Percentiles rank a stretch among this genome's conserved stretches.
Conservation (phyloP, 1,140 invertebrate genomes). For the Eurosta solidaginis region DNA sequence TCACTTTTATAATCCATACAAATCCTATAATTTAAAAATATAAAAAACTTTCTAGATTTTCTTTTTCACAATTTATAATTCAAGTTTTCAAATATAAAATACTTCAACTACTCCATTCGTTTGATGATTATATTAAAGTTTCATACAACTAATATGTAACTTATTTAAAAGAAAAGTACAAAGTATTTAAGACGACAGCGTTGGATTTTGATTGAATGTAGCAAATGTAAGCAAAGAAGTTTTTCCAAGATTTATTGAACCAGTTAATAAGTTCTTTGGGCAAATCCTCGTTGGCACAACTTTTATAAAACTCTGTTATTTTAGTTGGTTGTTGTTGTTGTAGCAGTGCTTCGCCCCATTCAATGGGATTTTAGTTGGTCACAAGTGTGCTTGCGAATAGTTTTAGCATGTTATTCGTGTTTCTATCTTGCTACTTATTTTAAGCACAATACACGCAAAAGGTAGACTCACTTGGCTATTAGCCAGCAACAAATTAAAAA, state of each 20-base stretch:
- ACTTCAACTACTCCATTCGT: not conserved
- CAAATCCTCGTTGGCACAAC: no score
- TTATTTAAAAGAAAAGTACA: not conserved
- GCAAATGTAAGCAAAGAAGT: not conserved
- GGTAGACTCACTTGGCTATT: not conserved
- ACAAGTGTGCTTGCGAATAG: not conserved
- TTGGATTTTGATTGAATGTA: not conserved
- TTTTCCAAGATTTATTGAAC: conserved; percentile 5
- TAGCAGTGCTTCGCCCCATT: no score
- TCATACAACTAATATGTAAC: not conserved
- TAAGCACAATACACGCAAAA: not conserved
- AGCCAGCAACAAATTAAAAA: not conserved
- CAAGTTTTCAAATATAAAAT: no score
- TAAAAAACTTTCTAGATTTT: not conserved
- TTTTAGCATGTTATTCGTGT: not conserved
- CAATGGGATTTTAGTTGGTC: no score
- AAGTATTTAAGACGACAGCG: not conserved
- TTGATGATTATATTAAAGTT: not conserved
- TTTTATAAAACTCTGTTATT: no score
- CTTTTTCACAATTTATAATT: not conserved
- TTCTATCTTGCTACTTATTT: not conserved
- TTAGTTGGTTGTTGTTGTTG: no score
- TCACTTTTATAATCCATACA: no score
- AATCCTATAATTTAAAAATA: no score
- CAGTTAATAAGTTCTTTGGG: not conserved